phyloP scores from a whole-genome alignment of 2,888 invertebrate genomes.

The Clostera curtula region DNA sequence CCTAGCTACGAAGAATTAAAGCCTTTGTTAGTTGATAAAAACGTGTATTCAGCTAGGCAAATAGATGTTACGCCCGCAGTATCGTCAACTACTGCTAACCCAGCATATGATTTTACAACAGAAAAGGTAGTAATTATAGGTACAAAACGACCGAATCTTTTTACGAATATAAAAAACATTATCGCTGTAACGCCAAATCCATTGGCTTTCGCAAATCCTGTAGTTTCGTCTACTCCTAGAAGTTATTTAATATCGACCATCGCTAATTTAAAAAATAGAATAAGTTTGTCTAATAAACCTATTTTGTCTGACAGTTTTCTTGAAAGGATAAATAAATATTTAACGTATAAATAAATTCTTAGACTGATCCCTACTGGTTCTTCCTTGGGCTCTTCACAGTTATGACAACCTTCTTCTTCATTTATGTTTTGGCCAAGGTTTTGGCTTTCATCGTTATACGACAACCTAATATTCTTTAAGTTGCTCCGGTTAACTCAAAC shows the following conservation, averaged over 20 bases:
- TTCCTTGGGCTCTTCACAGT: neutral
- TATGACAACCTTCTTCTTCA: constrained; percentile 15
- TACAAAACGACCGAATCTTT: constrained; percentile 33
- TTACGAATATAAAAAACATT: constrained; percentile 38
- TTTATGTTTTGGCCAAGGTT: neutral
- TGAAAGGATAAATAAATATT: constrained; percentile 58
- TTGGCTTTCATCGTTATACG: too few relatives aligned
- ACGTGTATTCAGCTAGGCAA: constrained; percentile 24
- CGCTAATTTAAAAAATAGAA: constrained; percentile 43
- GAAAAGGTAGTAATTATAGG: constrained; percentile 43
- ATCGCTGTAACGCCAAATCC: constrained; percentile 19
- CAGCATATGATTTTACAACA: constrained; percentile 30
- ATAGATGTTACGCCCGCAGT: constrained; percentile 24
- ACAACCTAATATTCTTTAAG: too few relatives aligned
- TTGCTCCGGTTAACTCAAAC: too few relatives aligned
- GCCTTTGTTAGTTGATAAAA: constrained; percentile 36
- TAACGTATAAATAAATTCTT: constrained; percentile 36
- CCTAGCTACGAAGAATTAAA: constrained; percentile 42
- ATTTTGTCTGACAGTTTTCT: constrained; percentile 47
- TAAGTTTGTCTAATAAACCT: constrained; percentile 37
- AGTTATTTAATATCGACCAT: constrained; percentile 50
- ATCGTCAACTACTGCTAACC: constrained; percentile 32
- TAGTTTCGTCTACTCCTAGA: constrained; percentile 30
- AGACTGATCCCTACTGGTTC: constrained; percentile 6
- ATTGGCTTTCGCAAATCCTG: constrained; percentile 11